phyloP scores from a whole-genome alignment of 2,113 vertebrate genomes.

The Nasalis larvatus region DNA sequence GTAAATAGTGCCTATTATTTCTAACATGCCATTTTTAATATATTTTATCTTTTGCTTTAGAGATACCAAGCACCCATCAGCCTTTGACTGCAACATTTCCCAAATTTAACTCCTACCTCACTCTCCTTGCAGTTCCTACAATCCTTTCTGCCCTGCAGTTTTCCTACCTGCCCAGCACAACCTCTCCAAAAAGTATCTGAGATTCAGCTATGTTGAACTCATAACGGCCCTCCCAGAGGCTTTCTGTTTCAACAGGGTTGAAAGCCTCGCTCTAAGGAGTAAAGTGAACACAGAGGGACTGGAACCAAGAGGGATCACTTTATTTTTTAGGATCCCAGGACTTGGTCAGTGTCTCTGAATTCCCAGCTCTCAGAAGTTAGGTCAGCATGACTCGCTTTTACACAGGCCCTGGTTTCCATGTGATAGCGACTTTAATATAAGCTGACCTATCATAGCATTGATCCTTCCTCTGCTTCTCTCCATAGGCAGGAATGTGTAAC shows the following conservation, averaged over 20 bases:
- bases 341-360: background rate
- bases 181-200: background rate
- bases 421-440: background rate
- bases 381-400: background rate
- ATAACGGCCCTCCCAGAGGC: background rate
- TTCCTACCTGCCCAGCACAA: background rate
- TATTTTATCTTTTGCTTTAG: slow-evolving; percentile 3
- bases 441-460: background rate
- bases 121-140: background rate
- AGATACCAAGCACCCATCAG: background rate
- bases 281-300: background rate
- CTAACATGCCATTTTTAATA: background rate
- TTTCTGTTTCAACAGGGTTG: background rate
- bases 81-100: background rate
- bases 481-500: background rate
- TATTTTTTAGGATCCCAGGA: background rate
- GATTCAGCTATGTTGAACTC: background rate
- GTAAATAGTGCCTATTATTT: background rate
- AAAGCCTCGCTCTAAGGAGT: background rate
- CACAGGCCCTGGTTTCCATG: background rate
- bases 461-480: background rate
- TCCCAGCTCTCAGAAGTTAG: background rate
- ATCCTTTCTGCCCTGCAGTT: background rate
- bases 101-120: background rate
- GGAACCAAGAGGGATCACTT: background rate